phyloP scores from a whole-genome alignment of 2,888 invertebrate genomes.

The Anoncus sp. region DNA sequence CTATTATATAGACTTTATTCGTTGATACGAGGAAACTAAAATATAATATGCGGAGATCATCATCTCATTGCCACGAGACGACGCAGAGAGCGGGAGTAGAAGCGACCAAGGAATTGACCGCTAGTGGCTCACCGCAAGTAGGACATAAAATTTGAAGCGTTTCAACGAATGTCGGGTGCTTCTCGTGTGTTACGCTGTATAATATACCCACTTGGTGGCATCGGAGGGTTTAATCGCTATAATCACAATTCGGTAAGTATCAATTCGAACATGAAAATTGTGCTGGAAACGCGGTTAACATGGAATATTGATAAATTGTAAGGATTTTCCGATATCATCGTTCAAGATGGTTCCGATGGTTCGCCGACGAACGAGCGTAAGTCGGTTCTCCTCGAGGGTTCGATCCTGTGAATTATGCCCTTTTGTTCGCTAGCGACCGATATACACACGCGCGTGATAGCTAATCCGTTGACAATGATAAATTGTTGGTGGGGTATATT shows the following conservation, averaged over 20 bases:
- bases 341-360: no score
- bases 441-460: neutral
- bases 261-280: constrained; percentile 11
- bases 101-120: constrained; percentile 49
- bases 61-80: constrained; percentile 32
- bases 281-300: neutral
- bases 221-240: neutral
- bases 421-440: neutral
- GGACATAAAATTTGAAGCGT: constrained; percentile 54
- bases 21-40: neutral
- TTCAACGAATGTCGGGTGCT: neutral
- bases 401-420: neutral
- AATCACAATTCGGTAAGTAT: neutral
- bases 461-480: constrained; percentile 4
- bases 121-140: constrained; percentile 38
- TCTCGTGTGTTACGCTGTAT: neutral
- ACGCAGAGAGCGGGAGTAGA: constrained; percentile 17
- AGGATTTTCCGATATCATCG: neutral
- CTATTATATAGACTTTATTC: constrained; percentile 4
- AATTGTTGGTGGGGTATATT: constrained; percentile 1
- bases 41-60: neutral
- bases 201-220: neutral
- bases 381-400: neutral
- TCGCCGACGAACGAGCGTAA: neutral
- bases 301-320: neutral